Evolutionary conservation across 1,140 invertebrate genomes (phyloP).

Genomic region (Orussus abietinus): DNA sequence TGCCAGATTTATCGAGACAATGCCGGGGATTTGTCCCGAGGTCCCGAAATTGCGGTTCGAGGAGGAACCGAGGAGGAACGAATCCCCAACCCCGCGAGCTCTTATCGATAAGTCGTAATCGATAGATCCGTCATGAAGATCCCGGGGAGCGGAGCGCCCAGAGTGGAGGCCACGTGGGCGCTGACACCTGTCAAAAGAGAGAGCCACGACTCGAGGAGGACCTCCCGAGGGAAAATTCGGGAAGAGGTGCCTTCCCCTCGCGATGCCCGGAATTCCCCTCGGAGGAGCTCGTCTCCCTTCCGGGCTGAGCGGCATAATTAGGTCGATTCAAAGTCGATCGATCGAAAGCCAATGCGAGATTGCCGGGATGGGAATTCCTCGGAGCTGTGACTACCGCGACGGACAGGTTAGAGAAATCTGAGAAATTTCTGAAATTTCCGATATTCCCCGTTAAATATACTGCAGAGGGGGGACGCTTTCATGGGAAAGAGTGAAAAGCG

Average conservation of each 20-base stretch:
- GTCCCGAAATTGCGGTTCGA: too few species aligned
- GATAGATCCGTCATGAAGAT: too few species aligned
- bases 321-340: background rate
- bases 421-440: background rate
- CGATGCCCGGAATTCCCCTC: too few species aligned
- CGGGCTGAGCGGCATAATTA: background rate
- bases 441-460: background rate
- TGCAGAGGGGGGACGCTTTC: too few species aligned
- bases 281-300: background rate
- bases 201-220: slow-evolving; percentile 39
- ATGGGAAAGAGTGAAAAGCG: too few species aligned
- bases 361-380: slow-evolving; percentile 4
- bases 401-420: background rate
- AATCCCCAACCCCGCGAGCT: too few species aligned
- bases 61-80: too few species aligned
- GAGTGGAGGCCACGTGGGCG: slow-evolving; percentile 26
- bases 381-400: background rate
- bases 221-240: slow-evolving; percentile 4
- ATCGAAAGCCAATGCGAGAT: background rate
- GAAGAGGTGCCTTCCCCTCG: background rate
- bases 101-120: too few species aligned
- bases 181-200: too few species aligned
- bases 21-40: too few species aligned
- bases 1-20: too few species aligned
- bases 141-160: slow-evolving; percentile 13